These are phyloP conservation scores for Okamejei kenojei DNA, from an alignment of 2,797 vertebrate species.

Conservation along the genomic window DNA sequence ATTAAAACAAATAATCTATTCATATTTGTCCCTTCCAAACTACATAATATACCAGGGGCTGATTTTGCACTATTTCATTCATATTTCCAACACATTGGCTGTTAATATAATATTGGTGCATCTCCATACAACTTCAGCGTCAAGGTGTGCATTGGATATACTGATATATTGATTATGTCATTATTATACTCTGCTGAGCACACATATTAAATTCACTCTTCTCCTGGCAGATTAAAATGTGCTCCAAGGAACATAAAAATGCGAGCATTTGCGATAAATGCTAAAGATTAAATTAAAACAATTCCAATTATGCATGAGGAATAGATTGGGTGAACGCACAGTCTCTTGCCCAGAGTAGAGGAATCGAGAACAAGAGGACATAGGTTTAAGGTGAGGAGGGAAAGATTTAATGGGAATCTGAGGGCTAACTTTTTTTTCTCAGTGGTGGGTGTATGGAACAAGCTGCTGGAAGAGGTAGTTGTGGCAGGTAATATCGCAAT, in stretches of 20 bases:
- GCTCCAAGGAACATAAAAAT: background rate
- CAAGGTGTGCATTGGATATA: background rate
- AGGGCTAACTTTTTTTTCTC: too few relatives aligned
- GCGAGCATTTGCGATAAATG: background rate
- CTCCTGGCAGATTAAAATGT: background rate
- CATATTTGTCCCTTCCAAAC: background rate
- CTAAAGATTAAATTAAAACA: background rate
- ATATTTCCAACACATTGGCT: background rate
- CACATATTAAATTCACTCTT: background rate
- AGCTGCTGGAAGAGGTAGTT: too few relatives aligned
- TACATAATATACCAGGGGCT: background rate
- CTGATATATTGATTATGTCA: background rate
- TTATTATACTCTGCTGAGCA: constrained; percentile 1
- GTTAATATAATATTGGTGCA: background rate
- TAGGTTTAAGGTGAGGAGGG: too few relatives aligned
- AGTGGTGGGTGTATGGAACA: too few relatives aligned
- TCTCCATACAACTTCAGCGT: background rate
- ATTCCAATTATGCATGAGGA: background rate
- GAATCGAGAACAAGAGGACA: too few relatives aligned
- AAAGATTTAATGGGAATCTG: too few relatives aligned
- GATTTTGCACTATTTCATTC: background rate
- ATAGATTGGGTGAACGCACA: too few relatives aligned
- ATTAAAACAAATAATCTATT: too few relatives aligned
- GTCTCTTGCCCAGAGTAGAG: too few relatives aligned
- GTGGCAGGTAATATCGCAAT: too few relatives aligned